Evolutionary conservation across 2,113 vertebrate species (phyloP).

Genomic region (Cyprinodon tularosa): DNA sequence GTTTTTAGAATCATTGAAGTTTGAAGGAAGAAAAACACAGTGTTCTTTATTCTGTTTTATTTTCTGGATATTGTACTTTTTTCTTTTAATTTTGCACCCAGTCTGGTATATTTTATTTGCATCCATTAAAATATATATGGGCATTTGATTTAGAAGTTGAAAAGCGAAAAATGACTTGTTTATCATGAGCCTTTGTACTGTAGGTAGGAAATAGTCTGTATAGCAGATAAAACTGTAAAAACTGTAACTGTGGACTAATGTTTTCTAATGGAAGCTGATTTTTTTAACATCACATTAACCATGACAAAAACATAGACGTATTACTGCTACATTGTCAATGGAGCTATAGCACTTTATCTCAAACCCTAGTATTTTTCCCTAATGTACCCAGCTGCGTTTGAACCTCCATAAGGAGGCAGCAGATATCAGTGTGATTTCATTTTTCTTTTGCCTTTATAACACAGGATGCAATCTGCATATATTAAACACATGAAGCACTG

Average conservation of each 20-base stretch:
- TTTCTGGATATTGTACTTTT: not conserved
- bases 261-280: not conserved
- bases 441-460: not conserved
- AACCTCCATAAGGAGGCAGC: not conserved
- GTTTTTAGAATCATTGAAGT: not conserved
- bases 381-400: not conserved
- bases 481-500: not conserved
- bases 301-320: not conserved
- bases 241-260: not conserved
- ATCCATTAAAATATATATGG: not conserved
- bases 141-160: not conserved
- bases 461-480: not conserved
- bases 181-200: not conserved
- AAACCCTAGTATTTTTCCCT: not conserved
- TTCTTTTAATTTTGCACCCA: not conserved
- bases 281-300: slow-evolving; percentile 3
- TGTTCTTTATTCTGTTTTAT: not conserved
- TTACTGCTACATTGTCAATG: not conserved
- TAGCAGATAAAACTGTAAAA: not conserved
- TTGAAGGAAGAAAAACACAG: not conserved
- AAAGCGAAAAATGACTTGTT: not conserved
- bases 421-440: not conserved
- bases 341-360: not conserved
- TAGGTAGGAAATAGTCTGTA: not conserved
- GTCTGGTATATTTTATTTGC: not conserved